Percentiles rank a stretch among this genome's conserved stretches.
Evolutionary conservation across 2,113 vertebrate species (phyloP).

Genomic region (Mastomys coucha): DNA sequence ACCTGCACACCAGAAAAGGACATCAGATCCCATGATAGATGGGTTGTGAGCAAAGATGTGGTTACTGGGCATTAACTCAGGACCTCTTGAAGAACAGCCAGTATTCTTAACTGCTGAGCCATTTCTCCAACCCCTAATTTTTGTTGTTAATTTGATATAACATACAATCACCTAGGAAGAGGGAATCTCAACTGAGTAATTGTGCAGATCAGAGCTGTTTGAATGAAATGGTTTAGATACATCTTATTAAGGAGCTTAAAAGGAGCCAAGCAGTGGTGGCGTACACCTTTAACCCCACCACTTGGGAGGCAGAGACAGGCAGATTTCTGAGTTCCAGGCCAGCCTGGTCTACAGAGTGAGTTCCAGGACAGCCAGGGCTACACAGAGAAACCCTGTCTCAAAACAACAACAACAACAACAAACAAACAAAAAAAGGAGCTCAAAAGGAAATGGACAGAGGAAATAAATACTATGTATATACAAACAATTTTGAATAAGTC

Average conservation of each 20-base stretch:
- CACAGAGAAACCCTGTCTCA: too few relatives aligned
- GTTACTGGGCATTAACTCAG: background rate
- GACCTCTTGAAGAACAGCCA: background rate
- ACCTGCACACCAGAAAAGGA: background rate
- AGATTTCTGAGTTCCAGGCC: too few relatives aligned
- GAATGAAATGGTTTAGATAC: background rate
- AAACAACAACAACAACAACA: too few relatives aligned
- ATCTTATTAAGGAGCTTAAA: background rate
- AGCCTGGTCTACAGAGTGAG: too few relatives aligned
- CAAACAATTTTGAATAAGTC: background rate
- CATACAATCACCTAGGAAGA: background rate
- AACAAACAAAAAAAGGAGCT: background rate
- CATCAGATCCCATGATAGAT: background rate
- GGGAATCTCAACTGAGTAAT: background rate
- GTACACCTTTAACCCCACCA: too few relatives aligned
- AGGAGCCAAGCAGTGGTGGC: too few relatives aligned
- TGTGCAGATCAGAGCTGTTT: background rate
- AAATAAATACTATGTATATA: background rate
- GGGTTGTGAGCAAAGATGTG: background rate
- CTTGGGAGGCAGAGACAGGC: too few relatives aligned
- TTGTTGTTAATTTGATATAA: background rate
- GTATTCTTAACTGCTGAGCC: background rate
- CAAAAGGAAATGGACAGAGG: background rate
- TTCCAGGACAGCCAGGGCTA: too few relatives aligned
- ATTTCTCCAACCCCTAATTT: background rate